Evolutionary conservation across 1,140 invertebrate species (phyloP).

Genomic region (Pollicipes pollicipes): DNA sequence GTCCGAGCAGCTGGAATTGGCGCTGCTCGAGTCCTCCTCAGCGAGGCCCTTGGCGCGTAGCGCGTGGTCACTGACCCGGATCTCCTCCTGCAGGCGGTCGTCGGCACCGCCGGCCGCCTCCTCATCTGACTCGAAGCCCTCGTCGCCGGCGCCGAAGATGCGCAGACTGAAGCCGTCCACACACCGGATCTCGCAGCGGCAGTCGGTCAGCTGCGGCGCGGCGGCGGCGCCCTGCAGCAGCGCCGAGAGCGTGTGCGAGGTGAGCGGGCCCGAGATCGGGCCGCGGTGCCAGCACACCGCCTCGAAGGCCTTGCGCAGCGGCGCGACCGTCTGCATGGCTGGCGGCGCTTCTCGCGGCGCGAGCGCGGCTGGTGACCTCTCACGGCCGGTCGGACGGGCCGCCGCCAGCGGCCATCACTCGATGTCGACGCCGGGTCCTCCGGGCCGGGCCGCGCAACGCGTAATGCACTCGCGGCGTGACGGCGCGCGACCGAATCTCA

Average conservation of each 20-base stretch:
- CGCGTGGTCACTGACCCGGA: constrained; percentile 13
- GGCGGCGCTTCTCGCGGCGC: no score
- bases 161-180: constrained; percentile 8
- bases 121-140: constrained; percentile 14
- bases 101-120: constrained; percentile 13
- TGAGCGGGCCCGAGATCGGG: not conserved
- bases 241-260: not conserved
- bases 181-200: constrained; percentile 12
- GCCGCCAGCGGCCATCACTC: not conserved
- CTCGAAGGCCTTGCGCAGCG: not conserved
- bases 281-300: not conserved
- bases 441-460: not conserved
- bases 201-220: not conserved
- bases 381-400: no score
- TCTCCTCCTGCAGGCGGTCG: constrained; percentile 7
- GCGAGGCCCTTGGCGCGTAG: constrained; percentile 12
- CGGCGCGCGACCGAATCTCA: not conserved
- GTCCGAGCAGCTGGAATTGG: constrained; percentile 14
- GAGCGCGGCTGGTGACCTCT: no score
- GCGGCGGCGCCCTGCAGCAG: not conserved
- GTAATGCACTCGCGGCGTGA: no score
- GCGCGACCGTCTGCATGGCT: not conserved
- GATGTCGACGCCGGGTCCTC: not conserved
- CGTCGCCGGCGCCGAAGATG: constrained; percentile 10
- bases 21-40: constrained; percentile 3